Percentiles rank a stretch among this genome's conserved stretches.
Conservation (phyloP, 1,140 invertebrate genomes). For the Danaus melanippus region DNA sequence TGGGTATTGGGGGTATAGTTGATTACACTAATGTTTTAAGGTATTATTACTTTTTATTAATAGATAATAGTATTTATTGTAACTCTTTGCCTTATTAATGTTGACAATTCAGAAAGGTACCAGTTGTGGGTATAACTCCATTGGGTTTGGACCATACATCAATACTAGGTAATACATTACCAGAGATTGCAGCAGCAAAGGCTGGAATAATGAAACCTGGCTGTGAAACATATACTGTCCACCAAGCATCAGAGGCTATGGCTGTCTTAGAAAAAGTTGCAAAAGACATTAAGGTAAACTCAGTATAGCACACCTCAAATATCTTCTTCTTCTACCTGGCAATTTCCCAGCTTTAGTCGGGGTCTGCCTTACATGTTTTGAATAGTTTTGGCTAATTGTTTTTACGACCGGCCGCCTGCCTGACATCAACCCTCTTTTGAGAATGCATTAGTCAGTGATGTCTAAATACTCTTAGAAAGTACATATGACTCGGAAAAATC, state of each 20-base stretch:
- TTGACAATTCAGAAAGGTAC: conserved; percentile 74
- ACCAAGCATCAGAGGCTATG: conserved; percentile 79
- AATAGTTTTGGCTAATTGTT: too few relatives aligned
- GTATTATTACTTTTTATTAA: conserved; percentile 53
- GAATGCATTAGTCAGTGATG: too few relatives aligned
- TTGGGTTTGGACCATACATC: conserved; percentile 93
- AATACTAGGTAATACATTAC: conserved; percentile 87
- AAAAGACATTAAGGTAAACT: conserved; percentile 64
- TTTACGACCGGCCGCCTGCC: too few relatives aligned
- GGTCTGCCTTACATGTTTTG: too few relatives aligned
- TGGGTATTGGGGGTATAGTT: conserved; percentile 96
- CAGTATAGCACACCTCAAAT: not conserved
- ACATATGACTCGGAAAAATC: too few relatives aligned
- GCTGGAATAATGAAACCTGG: conserved; percentile 93
- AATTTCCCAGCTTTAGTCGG: too few relatives aligned
- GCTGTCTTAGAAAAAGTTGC: conserved; percentile 79
- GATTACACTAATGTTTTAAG: conserved; percentile 95
- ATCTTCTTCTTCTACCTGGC: too few relatives aligned
- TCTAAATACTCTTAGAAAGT: too few relatives aligned
- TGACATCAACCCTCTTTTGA: too few relatives aligned
- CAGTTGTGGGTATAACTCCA: conserved; percentile 91
- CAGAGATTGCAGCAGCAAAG: conserved; percentile 95
- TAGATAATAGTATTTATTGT: conserved; percentile 2
- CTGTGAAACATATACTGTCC: conserved; percentile 81
- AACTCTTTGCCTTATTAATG: not conserved